phyloP scores from a whole-genome alignment of 2,888 invertebrate genomes.

The Apamea epomidion region DNA sequence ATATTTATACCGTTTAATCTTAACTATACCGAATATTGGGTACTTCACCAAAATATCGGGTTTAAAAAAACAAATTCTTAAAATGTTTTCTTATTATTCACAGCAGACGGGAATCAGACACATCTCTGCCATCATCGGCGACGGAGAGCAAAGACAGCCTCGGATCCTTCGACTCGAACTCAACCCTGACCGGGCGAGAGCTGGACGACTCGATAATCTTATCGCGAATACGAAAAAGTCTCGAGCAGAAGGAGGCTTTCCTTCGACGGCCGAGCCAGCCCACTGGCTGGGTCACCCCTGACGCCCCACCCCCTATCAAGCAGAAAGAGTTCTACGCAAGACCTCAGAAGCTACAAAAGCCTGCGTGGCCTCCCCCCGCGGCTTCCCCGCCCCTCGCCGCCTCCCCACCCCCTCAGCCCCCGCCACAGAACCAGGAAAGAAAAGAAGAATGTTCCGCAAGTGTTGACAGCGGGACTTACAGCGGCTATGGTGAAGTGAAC shows the following conservation, averaged over 20 bases:
- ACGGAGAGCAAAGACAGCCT: constrained; percentile 93
- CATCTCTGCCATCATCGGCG: constrained; percentile 91
- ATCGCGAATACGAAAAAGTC: constrained; percentile 94
- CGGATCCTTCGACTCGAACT: constrained; percentile 92
- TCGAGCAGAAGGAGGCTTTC: constrained; percentile 97
- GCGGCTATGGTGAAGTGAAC: constrained; percentile 87
- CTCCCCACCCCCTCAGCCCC: constrained; percentile 91
- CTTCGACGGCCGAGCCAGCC: constrained; percentile 93
- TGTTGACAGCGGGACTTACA: constrained; percentile 87
- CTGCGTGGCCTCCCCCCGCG: constrained; percentile 92
- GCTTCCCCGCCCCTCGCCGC: constrained; percentile 87
- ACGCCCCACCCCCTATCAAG: constrained; percentile 89
- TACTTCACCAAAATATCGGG: not conserved
- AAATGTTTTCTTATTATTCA: constrained; percentile 54
- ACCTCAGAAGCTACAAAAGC: constrained; percentile 94
- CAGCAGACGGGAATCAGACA: constrained; percentile 91
- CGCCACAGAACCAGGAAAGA: constrained; percentile 75
- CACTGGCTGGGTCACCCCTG: constrained; percentile 90
- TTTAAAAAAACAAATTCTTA: not conserved
- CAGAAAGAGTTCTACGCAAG: constrained; percentile 94
- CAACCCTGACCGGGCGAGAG: constrained; percentile 92
- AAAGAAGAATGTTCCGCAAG: constrained; percentile 88
- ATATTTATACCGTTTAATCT: not conserved
- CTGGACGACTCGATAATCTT: constrained; percentile 93
- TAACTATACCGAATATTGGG: not conserved